Evolutionary conservation across 64 coral and sea anemone species (phyloP), one percentile per base, ranked within the genome.

Genomic region (Montipora foliosa): DNA sequence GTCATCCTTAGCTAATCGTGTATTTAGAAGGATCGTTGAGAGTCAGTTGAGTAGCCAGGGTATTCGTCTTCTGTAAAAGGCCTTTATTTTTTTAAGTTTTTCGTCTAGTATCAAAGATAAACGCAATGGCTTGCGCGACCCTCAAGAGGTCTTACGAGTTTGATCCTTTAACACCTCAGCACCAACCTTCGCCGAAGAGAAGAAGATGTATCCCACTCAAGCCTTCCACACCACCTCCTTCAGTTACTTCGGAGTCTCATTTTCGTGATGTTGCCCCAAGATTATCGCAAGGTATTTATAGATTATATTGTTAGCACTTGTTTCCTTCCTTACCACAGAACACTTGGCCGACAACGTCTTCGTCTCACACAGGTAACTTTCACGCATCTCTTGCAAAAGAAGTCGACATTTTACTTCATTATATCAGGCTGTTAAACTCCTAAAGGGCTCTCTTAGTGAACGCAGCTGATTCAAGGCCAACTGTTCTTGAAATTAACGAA

Each of bases 131-230:
- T 92, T 99, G 98, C 94, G 95, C 95, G 52, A 99, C 98, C 20
- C 89, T 99, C 46, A 99, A 99, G 83, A 89, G 98, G 85, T 96
- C 98, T 24, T 96, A 96, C 67, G 98, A 99, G 66, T 96, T 99
- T 60, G 98, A 99, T 62, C 95, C 98, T 57, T 66, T 99, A 21
- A 99, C 95, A 53, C 95, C 95, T 68, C 98, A 99, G 79, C 97
- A 96, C 59, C 97, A 98, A 87, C 98, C 98, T 71, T 99, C 95
- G 58, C 92, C 95, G n/a, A 99, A 99, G 53, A 96, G 98, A 75
- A 92, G 98, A 49, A 93, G 98, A 79, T 99, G 95, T 52, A 82
- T 92, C 47, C 92, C 98, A 15, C 80, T 97, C 20, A 79, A 91
- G 75, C 64, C 89, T 69, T 90, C 94, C 17, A 84, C 90, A 15